Conservation (phyloP, 2,113 vertebrate species). For the Talpa occidentalis region DNA sequence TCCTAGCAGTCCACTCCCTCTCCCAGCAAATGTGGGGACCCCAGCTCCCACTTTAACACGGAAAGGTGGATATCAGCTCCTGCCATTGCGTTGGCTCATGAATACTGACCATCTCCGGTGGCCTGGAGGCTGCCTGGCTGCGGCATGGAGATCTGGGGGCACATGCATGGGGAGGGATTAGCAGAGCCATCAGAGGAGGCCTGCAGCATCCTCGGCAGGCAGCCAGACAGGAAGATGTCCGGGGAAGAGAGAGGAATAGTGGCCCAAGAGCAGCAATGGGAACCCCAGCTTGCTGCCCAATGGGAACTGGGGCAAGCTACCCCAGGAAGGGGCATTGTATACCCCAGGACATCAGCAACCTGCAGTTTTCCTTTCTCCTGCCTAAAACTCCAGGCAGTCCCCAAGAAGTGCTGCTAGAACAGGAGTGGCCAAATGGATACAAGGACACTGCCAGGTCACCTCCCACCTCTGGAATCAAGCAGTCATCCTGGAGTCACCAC, state of each 20-base stretch:
- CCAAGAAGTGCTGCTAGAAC: background rate
- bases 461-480: background rate
- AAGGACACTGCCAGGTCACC: background rate
- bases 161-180: background rate
- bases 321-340: background rate
- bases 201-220: background rate
- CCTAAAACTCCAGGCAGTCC: background rate
- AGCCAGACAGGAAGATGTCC: background rate
- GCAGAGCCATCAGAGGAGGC: background rate
- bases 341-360: background rate
- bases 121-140: background rate
- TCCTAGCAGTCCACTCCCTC: background rate
- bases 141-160: background rate
- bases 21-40: background rate
- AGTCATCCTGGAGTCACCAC: background rate
- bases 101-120: conserved; percentile 8
- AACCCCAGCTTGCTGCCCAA: background rate
- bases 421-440: background rate
- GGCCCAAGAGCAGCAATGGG: background rate
- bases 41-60: background rate
- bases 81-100: accelerated
- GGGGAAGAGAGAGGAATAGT: background rate
- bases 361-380: background rate
- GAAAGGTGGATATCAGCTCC: background rate
- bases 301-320: background rate